Evolutionary conservation across 2,113 vertebrate species (phyloP).

Genomic region (Takifugu flavidus): DNA sequence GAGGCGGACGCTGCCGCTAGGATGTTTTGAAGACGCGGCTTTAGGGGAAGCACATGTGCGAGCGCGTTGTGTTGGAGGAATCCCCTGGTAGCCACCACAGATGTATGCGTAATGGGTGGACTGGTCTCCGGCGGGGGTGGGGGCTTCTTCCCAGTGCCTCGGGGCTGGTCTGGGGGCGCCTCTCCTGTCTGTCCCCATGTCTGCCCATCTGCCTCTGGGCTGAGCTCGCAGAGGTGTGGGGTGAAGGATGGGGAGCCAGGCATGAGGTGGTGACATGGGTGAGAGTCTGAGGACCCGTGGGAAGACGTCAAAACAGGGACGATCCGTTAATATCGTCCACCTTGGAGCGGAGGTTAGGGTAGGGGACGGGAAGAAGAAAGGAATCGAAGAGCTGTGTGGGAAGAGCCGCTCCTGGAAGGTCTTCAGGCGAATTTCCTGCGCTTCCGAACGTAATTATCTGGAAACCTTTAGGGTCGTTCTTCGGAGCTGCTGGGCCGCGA

Average conservation of each 20-base stretch:
- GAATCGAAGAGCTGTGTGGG: too few species aligned
- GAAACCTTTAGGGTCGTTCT: conserved; percentile 42
- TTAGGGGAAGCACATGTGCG: conserved; percentile 34
- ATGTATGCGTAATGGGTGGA: conserved; percentile 55
- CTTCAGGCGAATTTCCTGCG: too few species aligned
- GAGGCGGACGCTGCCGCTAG: conserved; percentile 24
- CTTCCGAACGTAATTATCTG: conserved; percentile 1
- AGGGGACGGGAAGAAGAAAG: too few species aligned
- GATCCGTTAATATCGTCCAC: neutral
- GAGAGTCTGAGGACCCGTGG: conserved; percentile 39
- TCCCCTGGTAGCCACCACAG: conserved; percentile 41
- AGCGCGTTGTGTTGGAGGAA: conserved; percentile 36
- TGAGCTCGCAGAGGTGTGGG: conserved; percentile 64
- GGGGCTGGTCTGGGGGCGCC: conserved; percentile 41
- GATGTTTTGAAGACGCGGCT: conserved; percentile 17
- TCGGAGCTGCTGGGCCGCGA: conserved; percentile 63
- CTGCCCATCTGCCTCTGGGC: conserved; percentile 63
- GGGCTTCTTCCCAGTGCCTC: conserved; percentile 29
- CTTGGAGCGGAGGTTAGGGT: neutral
- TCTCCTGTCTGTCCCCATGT: conserved; percentile 65
- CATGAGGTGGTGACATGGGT: conserved; percentile 70
- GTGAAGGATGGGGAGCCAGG: conserved; percentile 76
- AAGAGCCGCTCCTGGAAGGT: too few species aligned
- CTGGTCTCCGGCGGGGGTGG: conserved; percentile 27
- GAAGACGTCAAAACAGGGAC: conserved; percentile 7